These are phyloP conservation scores for Astyanax mexicanus DNA, from an alignment of 2,797 vertebrate genomes.

Conservation along the genomic window DNA sequence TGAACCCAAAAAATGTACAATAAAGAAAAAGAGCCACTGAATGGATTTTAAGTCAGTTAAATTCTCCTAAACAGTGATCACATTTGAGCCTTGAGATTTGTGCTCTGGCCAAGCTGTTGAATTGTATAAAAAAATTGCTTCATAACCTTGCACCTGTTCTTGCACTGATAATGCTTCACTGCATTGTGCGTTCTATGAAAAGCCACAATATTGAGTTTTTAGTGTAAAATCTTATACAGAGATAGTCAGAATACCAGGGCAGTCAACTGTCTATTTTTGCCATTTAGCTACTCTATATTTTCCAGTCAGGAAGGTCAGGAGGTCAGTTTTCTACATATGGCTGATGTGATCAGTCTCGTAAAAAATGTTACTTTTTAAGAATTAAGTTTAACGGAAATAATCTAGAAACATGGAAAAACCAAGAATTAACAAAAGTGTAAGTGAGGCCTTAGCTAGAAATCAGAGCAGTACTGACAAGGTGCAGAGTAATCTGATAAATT, in stretches of 20 bases:
- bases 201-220: neutral
- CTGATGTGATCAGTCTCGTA: neutral
- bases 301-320: conserved; percentile 2
- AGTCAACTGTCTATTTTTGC: neutral
- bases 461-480: too few relatives aligned
- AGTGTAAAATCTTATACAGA: neutral
- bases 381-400: too few relatives aligned
- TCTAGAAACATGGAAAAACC: too few relatives aligned
- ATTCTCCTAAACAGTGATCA: neutral
- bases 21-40: neutral
- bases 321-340: neutral
- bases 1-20: neutral
- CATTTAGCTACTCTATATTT: conserved; percentile 8
- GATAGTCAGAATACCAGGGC: conserved; percentile 2
- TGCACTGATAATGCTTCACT: conserved; percentile 48
- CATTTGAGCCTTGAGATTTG: neutral
- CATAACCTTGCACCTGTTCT: conserved; percentile 48
- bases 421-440: too few relatives aligned
- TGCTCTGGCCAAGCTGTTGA: conserved; percentile 51
- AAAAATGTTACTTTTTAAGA: too few relatives aligned
- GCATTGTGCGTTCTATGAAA: conserved; percentile 40
- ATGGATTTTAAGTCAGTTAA: neutral
- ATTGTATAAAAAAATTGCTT: conserved; percentile 48
- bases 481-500: too few relatives aligned
- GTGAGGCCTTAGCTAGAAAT: too few relatives aligned